Percentiles rank a stretch among this genome's conserved stretches.
These are phyloP conservation scores for Phortica variegata DNA, from an alignment of 1,140 invertebrate species.

Conservation along the genomic window DNA sequence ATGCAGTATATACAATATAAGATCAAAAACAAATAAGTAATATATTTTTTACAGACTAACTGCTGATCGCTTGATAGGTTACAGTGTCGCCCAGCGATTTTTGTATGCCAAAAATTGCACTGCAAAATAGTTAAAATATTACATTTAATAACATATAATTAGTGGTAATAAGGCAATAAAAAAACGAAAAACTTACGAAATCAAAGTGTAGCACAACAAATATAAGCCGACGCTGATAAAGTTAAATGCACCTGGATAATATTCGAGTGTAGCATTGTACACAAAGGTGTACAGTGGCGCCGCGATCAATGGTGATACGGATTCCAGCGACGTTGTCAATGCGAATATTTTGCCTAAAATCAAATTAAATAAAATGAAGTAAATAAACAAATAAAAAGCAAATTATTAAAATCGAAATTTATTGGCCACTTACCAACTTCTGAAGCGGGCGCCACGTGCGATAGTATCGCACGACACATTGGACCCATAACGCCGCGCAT, in stretches of 20 bases:
- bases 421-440: constrained; percentile 64
- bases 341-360: constrained; percentile 64
- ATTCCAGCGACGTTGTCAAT: constrained; percentile 65
- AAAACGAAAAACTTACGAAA: constrained; percentile 59
- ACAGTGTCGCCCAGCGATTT: constrained; percentile 33
- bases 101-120: constrained; percentile 36
- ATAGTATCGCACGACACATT: constrained; percentile 65
- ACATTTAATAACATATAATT: too few relatives aligned
- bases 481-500: constrained; percentile 64
- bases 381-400: not conserved
- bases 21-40: constrained; percentile 11
- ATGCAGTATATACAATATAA: too few relatives aligned
- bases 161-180: too few relatives aligned
- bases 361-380: not conserved
- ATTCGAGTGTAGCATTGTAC: constrained; percentile 61
- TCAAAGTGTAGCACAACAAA: constrained; percentile 53
- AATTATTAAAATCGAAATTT: not conserved
- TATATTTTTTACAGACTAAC: constrained; percentile 29
- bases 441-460: constrained; percentile 64
- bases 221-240: constrained; percentile 57
- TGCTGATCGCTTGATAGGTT: constrained; percentile 38
- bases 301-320: constrained; percentile 62
- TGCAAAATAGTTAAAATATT: constrained; percentile 14
- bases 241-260: constrained; percentile 62
- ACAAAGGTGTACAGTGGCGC: constrained; percentile 64